Conservation (phyloP, 2,113 vertebrate species). For the Lophochroa leadbeateri region DNA sequence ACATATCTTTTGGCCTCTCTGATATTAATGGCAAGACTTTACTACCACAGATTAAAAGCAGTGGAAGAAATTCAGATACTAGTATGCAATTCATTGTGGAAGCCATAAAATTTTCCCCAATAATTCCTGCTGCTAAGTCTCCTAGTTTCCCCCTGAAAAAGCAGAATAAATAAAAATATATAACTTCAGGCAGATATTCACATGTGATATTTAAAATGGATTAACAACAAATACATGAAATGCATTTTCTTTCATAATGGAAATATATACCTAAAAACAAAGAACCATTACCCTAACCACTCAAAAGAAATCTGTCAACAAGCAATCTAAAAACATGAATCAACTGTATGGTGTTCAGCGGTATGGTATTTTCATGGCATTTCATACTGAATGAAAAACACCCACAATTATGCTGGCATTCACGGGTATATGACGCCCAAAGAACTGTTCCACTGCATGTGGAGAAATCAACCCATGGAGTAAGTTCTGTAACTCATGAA, state of each 20-base stretch:
- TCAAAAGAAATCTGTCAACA: not conserved
- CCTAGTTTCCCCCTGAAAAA: not conserved
- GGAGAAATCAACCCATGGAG: not conserved
- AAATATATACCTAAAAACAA: not conserved
- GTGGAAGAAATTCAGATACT: not conserved
- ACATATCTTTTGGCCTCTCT: not conserved
- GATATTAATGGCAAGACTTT: not conserved
- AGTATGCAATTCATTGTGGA: not conserved
- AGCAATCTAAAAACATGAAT: not conserved
- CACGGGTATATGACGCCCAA: not conserved
- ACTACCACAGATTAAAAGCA: not conserved
- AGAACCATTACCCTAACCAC: not conserved
- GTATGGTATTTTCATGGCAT: not conserved
- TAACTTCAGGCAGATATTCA: not conserved
- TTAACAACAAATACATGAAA: not conserved
- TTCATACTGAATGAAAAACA: not conserved
- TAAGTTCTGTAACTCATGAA: not conserved
- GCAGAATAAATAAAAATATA: not conserved
- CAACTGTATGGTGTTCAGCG: not conserved
- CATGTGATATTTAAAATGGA: not conserved
- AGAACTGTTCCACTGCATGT: not conserved
- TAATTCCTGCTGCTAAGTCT: not conserved
- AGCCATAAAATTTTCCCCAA: not conserved
- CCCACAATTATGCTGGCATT: rapidly evolving
- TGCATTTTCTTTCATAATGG: not conserved